Base-by-base conservation (phyloP, 1,140 invertebrate genomes). In the Macrotrachela quadricornifera region DNA sequence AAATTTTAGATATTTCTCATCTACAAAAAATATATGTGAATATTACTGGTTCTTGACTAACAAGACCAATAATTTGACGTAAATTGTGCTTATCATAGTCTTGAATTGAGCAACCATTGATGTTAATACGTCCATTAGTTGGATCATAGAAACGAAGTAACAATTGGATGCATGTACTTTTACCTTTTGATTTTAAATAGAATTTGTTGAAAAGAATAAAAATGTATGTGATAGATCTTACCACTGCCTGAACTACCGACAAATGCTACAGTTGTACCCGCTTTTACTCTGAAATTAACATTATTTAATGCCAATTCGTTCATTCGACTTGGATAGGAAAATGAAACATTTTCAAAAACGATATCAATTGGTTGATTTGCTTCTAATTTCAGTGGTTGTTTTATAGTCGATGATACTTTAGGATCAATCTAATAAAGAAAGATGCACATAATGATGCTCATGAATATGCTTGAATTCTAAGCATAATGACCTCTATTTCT, bases 1-100 rank as follows among this genome's bases (percentile, higher is more conserved):
- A 64, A 90, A 90, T 60, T 88, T 81, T 0, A 73, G 74, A 57
- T 90, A 84, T 16, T 80, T 82, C 39, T 78, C 74, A 63, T 85
- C 81, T 66, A 88, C 57, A 15, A 58, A 30, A 8, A 30, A 30
- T 30, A 30, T 30, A 30, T 30, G 21, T n/a, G n/a, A n/a, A n/a
- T 11, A 74, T 57, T 0, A 70, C 61, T 17, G 72, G 72, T 50
- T 74, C 71, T 65, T 71, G 61, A n/a, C 57, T 52, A 41, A 60
- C 56, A 8, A 44, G 54, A 16, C 58, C 56, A 55, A 58, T 57
- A 9, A 51, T 14, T 13, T 36, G 1, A 12, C 46, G 9, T 18
- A 18, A 48, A 17, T 48, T 10, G 15, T 38, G 4, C 10, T n/a
- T 30, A 15, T 48, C 46, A 36, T 17, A 17, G 14, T 48, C 36